phyloP scores from a whole-genome alignment of 2,113 vertebrate species.

The Mastomys coucha region DNA sequence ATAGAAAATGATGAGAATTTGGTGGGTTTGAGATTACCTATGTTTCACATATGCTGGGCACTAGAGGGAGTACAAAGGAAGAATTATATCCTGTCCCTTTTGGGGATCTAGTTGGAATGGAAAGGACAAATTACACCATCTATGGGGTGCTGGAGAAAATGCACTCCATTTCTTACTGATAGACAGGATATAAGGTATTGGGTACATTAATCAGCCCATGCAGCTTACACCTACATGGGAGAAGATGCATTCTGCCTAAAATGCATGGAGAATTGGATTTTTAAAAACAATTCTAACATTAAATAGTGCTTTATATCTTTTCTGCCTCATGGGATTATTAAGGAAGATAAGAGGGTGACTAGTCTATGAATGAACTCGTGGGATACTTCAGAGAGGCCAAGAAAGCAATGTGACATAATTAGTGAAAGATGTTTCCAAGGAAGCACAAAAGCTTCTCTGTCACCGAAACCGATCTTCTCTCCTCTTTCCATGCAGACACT shows the following conservation, averaged over 20 bases:
- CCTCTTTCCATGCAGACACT: background rate
- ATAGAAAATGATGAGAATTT: conserved; percentile 23
- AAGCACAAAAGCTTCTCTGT: background rate
- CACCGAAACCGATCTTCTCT: background rate
- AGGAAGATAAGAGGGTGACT: conserved; percentile 41
- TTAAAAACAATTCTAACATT: conserved; percentile 55
- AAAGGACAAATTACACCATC: conserved; percentile 2
- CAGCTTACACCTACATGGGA: background rate
- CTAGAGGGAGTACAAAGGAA: conserved; percentile 71
- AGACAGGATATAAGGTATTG: background rate
- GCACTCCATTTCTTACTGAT: background rate
- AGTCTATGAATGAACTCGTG: conserved; percentile 58
- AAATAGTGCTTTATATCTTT: conserved; percentile 57
- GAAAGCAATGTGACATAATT: conserved; percentile 20
- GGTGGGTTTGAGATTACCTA: background rate
- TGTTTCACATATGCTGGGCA: conserved; percentile 39
- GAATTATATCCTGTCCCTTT: conserved; percentile 17
- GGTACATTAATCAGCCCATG: background rate
- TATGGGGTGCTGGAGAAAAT: background rate
- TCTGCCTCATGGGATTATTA: conserved; percentile 30
- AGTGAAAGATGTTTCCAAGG: background rate
- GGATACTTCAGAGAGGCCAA: background rate
- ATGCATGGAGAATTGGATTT: conserved; percentile 6
- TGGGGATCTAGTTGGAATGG: conserved; percentile 5
- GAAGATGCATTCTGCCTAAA: background rate